phyloP scores from a whole-genome alignment of 2,797 vertebrate genomes.

The Leucoraja ocellata region DNA sequence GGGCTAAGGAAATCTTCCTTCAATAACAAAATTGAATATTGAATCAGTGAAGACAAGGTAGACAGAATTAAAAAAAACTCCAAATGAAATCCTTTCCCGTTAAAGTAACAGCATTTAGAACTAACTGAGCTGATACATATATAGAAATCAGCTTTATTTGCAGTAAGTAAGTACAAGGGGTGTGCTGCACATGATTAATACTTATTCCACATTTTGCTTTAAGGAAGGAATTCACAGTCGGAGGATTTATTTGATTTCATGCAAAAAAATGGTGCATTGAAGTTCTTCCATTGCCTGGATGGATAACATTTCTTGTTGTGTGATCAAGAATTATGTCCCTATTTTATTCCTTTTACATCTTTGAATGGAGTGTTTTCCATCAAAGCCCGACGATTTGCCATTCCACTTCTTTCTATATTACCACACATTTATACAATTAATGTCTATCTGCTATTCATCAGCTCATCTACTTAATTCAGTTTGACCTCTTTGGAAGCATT shows the following conservation, averaged over 20 bases:
- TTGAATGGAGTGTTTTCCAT: not conserved
- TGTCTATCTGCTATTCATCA: not conserved
- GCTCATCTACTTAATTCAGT: not conserved
- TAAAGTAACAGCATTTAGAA: not conserved
- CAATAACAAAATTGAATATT: not conserved
- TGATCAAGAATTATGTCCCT: not conserved
- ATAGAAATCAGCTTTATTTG: not conserved
- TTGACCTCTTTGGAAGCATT: constrained; percentile 20
- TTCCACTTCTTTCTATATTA: not conserved
- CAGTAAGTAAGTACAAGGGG: too few species aligned
- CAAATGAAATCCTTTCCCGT: not conserved
- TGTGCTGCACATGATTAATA: not conserved
- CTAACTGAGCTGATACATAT: not conserved
- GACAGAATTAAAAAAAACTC: not conserved
- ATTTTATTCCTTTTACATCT: not conserved
- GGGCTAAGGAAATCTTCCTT: not conserved
- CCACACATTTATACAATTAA: constrained; percentile 2
- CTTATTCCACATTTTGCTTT: not conserved
- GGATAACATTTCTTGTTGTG: not conserved
- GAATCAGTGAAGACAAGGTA: not conserved
- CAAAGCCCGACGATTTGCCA: not conserved
- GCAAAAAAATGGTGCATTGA: not conserved
- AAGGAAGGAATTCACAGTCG: not conserved
- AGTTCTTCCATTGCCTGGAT: not conserved
- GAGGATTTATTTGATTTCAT: not conserved